Evolutionary conservation across 2,888 invertebrate genomes (phyloP), one percentile per base, ranked within the genome.

Genomic region (Clunio marinus): DNA sequence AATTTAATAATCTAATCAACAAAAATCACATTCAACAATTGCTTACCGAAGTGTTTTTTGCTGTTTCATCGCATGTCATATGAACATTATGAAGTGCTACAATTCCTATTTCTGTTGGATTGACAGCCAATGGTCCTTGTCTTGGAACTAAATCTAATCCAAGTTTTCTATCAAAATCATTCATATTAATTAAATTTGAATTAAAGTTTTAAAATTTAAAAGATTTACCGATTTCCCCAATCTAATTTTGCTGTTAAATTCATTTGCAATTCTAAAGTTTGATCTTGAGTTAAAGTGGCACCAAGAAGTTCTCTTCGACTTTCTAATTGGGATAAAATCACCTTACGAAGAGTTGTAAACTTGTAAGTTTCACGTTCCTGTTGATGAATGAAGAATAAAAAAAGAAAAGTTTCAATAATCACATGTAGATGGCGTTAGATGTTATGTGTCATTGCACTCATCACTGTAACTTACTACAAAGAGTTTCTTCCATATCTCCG

Each of bases 191-290:
- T n/a, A n/a, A n/a, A n/a, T n/a, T n/a, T n/a, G n/a, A n/a, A n/a
- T n/a, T n/a, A n/a, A n/a, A n/a, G n/a, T n/a, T n/a, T n/a, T n/a
- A n/a, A n/a, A n/a, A n/a, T n/a, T n/a, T n/a, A n/a, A n/a, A 32
- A 57, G 20, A 70, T 89, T 89, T 79, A 95, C 94, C 92, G 86
- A 82, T 96, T 96, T 66, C 96, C 96, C 95, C 95, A 96, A 80
- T 96, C 96, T 67, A 96, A 91, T 81, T 93, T 93, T 69, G 89
- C 88, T 72, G 93, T 93, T 69, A 95, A 91, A 76, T 89, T 88
- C 74, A 91, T 81, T 76, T 93, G 88, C 69, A 95, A 78, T 71
- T 95, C 94, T 70, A 88, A 81, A 1, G 91, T 92, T 79, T 96
- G 95, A 75, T 95, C 95, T 75, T 91, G 91, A 0, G 96, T 96